Evolutionary conservation across 2,888 invertebrate genomes (phyloP), one percentile per base, ranked within the genome.

Genomic region (Acleris emargana): DNA sequence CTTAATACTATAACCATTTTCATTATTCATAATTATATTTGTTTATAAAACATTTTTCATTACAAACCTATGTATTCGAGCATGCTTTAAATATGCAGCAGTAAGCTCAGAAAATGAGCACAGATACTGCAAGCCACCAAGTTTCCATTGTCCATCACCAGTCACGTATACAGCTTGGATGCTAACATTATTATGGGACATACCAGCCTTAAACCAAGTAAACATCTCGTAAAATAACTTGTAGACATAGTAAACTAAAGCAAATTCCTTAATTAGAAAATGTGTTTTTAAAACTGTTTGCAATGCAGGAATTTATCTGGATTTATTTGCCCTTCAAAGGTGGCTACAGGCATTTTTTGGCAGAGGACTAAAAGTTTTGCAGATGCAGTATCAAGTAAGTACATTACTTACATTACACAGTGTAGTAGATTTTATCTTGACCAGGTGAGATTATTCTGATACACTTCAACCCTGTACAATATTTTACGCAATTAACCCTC

Each of bases 101-200:
- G 94, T 95, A 17, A 96, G 84, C 69, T 97, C 96, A 64, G 89
- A 91, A 73, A 94, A 94, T 72, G 94, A 93, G 84, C 95, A 96
- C 13, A 97, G 92, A 82, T 95, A 96, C 82, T 98, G 97, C 78
- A 98, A 93, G 5, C 97, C 97, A 13, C 97, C 97, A 38, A 98
- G 91, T 80, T 97, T 97, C 98, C 98, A 98, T 66, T 94, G 95
- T 0, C 97, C 97, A 87, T 97, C 97, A 17, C 94, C 94, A 28
- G 96, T 95, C 7, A 98, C 95, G 88, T 97, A 98, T 68, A 98
- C 93, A 5, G 97, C 95, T 70, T 96, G 94, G 71, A 94, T 89
- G 81, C 96, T 95, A 7, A 98, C 93, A 88, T 98, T 98, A 71
- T 98, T 96, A 85, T 98, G 98, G 7, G 97, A 95, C 69, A 95